phyloP scores from a whole-genome alignment of 2,797 vertebrate species.

The Cichlasoma orientale region DNA sequence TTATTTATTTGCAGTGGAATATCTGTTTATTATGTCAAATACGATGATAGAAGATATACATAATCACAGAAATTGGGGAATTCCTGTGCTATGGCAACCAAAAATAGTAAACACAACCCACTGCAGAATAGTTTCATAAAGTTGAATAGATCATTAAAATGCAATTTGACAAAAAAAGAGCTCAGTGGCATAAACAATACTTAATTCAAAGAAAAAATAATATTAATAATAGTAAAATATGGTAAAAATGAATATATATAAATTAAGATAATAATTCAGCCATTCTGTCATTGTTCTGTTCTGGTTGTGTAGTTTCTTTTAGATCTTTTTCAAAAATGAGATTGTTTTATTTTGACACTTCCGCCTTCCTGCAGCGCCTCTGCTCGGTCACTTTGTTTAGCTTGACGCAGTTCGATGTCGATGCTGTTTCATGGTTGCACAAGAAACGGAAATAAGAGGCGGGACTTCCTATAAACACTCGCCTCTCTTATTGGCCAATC shows the following conservation, averaged over 20 bases:
- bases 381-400: background rate
- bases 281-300: too few relatives aligned
- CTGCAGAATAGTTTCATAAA: too few relatives aligned
- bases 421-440: conserved; percentile 30
- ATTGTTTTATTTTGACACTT: background rate
- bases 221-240: too few relatives aligned
- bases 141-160: too few relatives aligned
- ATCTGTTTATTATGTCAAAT: background rate
- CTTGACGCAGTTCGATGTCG: background rate
- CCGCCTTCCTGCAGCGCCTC: rapidly evolving
- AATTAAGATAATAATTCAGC: too few relatives aligned
- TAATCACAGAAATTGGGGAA: background rate
- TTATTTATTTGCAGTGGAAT: background rate
- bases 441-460: conserved; percentile 17
- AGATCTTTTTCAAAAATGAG: background rate
- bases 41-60: background rate
- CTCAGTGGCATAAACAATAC: too few relatives aligned
- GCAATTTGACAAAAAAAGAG: too few relatives aligned
- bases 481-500: background rate
- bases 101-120: background rate
- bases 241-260: too few relatives aligned
- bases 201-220: too few relatives aligned
- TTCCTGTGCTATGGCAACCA: background rate
- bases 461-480: background rate
- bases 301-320: too few relatives aligned